Evolutionary conservation across 2,113 vertebrate species (phyloP).

Genomic region (Aegotheles bennettii): DNA sequence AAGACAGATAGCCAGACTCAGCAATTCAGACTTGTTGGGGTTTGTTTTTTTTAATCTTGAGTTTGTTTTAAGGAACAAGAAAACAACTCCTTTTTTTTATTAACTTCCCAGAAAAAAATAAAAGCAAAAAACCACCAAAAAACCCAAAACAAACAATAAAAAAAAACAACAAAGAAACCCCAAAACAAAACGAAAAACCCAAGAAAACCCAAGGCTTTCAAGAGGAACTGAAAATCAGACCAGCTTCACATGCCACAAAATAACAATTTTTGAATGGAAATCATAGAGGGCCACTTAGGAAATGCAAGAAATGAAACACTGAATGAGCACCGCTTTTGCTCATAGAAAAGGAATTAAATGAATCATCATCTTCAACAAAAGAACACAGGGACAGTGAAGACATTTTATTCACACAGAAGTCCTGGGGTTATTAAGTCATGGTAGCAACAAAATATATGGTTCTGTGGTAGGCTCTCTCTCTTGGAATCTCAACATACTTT

Average conservation of each 20-base stretch:
- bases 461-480: background rate
- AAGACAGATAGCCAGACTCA: background rate
- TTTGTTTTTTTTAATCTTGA: background rate
- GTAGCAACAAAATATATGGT: background rate
- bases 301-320: background rate
- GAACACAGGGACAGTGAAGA: background rate
- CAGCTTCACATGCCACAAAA: background rate
- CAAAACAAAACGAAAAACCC: no score
- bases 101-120: background rate
- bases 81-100: background rate
- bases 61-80: background rate
- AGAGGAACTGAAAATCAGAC: background rate
- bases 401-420: background rate
- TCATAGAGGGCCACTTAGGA: background rate
- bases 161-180: no score
- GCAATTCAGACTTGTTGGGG: background rate
- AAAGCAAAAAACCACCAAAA: no score
- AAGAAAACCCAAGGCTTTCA: background rate
- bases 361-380: background rate
- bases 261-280: background rate
- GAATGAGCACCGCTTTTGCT: background rate
- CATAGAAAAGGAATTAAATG: background rate
- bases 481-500: background rate
- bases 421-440: background rate
- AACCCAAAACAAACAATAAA: no score